phyloP scores from a whole-genome alignment of 2,113 vertebrate genomes.

The Cebus imitator region DNA sequence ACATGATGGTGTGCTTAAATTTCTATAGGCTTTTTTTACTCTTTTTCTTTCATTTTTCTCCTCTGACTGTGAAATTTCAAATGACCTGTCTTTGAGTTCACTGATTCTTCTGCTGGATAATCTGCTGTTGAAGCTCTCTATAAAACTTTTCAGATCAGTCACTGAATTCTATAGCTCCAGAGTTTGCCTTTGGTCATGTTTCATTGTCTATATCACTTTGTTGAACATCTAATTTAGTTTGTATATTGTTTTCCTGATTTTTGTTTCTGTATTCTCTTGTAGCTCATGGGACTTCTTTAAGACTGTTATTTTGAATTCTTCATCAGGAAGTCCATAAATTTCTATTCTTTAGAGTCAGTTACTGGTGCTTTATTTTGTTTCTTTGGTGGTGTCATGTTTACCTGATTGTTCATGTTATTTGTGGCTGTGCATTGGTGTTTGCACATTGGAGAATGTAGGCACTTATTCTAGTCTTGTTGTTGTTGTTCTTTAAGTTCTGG shows the following conservation, averaged over 20 bases:
- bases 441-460: neutral
- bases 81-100: neutral
- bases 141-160: neutral
- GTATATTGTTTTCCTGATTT: neutral
- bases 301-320: neutral
- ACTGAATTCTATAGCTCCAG: neutral
- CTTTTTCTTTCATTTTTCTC: neutral
- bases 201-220: neutral
- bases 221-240: neutral
- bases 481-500: too few relatives aligned
- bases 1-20: neutral
- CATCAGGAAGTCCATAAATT: neutral
- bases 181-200: neutral
- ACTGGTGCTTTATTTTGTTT: neutral
- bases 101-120: neutral
- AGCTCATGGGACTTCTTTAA: neutral
- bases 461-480: neutral
- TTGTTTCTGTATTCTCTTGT: neutral
- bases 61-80: neutral
- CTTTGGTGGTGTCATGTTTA: neutral
- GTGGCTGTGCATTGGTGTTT: neutral
- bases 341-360: neutral
- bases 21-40: neutral
- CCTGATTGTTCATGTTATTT: neutral
- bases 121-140: neutral